Conservation (phyloP, 2,797 vertebrate genomes). For the Cuculus canorus region DNA sequence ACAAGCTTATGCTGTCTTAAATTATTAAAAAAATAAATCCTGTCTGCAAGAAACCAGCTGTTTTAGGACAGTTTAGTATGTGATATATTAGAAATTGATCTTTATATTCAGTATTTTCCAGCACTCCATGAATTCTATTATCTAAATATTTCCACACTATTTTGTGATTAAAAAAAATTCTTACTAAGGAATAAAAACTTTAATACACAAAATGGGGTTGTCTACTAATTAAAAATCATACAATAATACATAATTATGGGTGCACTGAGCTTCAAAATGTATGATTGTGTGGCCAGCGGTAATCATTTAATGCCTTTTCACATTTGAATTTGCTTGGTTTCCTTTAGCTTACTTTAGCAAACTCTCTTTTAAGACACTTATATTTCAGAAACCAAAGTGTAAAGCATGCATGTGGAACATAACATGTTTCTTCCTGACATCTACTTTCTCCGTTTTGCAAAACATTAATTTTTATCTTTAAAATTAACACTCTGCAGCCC, state of each 20-base stretch:
- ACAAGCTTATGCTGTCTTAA: slow-evolving; percentile 95
- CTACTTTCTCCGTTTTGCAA: not conserved
- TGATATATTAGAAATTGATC: slow-evolving; percentile 76
- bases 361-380: not conserved
- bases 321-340: not conserved
- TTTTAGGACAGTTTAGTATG: slow-evolving; percentile 78
- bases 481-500: not conserved
- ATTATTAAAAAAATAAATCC: slow-evolving; percentile 95
- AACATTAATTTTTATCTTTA: not conserved
- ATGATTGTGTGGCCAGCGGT: not conserved
- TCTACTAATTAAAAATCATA: slow-evolving; percentile 71
- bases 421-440: not conserved
- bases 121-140: slow-evolving; percentile 78
- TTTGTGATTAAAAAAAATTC: slow-evolving; percentile 78
- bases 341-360: not conserved
- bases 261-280: not conserved
- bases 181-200: slow-evolving; percentile 82
- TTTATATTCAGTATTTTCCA: slow-evolving; percentile 82
- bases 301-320: not conserved
- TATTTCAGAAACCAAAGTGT: not conserved
- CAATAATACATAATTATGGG: not conserved
- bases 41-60: slow-evolving; percentile 84
- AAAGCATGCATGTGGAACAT: not conserved
- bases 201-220: slow-evolving; percentile 74
- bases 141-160: slow-evolving; percentile 81